These are phyloP conservation scores for Alentia gelatinosa DNA, from an alignment of 2,888 invertebrate species.

Conservation along the genomic window DNA sequence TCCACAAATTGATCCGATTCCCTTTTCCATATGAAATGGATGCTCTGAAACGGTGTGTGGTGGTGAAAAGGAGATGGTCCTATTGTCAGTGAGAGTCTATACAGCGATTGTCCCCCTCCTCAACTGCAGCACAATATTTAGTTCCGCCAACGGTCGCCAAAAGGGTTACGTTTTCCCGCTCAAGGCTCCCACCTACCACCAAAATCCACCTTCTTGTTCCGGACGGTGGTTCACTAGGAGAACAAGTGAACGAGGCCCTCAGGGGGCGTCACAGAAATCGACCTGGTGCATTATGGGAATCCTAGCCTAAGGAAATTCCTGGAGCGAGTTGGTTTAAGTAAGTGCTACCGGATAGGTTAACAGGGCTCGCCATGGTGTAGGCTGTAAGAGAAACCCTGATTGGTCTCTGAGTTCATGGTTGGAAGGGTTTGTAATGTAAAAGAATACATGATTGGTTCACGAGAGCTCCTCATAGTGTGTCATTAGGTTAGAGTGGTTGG, in stretches of 20 bases:
- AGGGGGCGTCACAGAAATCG: not conserved
- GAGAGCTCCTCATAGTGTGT: not conserved
- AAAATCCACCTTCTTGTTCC: not conserved
- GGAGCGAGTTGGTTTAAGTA: not conserved
- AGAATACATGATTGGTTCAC: not conserved
- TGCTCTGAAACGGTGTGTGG: not conserved
- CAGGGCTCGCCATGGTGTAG: not conserved
- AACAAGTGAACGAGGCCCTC: not conserved
- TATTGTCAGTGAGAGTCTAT: not conserved
- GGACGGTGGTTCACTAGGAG: not conserved
- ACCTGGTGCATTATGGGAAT: not conserved
- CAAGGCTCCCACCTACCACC: not conserved
- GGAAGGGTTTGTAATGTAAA: no score
- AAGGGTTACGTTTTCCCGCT: not conserved
- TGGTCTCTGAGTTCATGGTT: no score
- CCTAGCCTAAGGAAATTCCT: not conserved
- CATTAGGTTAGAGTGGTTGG: not conserved
- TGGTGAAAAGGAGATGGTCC: not conserved
- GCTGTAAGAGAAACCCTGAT: not conserved
- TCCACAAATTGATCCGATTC: not conserved
- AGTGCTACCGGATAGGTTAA: not conserved
- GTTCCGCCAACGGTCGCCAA: not conserved
- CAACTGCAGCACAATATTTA: not conserved
- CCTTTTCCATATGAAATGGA: not conserved
- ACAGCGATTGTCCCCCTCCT: not conserved